Evolutionary conservation across 2,888 invertebrate genomes (phyloP).

Genomic region (Brachynemurus nebulosus): DNA sequence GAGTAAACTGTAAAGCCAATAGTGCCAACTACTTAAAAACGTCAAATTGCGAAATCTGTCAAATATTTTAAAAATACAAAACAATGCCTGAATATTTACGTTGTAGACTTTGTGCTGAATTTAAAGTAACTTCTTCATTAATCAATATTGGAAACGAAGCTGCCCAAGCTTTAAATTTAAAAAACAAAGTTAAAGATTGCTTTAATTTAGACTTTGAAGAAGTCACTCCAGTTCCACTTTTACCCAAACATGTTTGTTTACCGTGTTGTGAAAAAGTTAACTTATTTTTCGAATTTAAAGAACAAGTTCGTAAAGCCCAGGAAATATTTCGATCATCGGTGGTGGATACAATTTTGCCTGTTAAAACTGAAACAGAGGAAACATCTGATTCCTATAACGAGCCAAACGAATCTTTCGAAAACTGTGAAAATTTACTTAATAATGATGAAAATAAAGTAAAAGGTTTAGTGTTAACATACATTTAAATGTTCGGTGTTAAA

Average conservation of each 20-base stretch:
- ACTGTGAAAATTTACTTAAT: background rate
- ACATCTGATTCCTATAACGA: background rate
- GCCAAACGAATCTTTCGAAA: background rate
- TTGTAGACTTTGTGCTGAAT: constrained; percentile 31
- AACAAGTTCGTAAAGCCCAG: constrained; percentile 29
- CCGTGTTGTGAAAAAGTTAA: constrained; percentile 28
- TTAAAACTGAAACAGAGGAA: background rate
- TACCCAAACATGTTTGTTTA: constrained; percentile 28
- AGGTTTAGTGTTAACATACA: too few relatives aligned
- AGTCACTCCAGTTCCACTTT: too few relatives aligned
- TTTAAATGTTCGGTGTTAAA: too few relatives aligned
- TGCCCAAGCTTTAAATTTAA: constrained; percentile 20
- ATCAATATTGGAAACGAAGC: constrained; percentile 25
- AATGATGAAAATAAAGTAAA: background rate
- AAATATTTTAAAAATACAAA: too few relatives aligned
- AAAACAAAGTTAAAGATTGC: constrained; percentile 24
- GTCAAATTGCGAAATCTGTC: too few relatives aligned
- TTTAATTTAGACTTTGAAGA: constrained; percentile 12
- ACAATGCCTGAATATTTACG: constrained; percentile 11
- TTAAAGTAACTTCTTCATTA: constrained; percentile 21
- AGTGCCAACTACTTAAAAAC: too few relatives aligned
- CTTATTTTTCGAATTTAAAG: constrained; percentile 28
- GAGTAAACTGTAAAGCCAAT: too few relatives aligned
- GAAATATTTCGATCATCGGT: constrained; percentile 20
- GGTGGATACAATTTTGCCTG: background rate